Evolutionary conservation across 2,113 vertebrate genomes (phyloP), one percentile per base, ranked within the genome.

Genomic region (Istiophorus platypterus): DNA sequence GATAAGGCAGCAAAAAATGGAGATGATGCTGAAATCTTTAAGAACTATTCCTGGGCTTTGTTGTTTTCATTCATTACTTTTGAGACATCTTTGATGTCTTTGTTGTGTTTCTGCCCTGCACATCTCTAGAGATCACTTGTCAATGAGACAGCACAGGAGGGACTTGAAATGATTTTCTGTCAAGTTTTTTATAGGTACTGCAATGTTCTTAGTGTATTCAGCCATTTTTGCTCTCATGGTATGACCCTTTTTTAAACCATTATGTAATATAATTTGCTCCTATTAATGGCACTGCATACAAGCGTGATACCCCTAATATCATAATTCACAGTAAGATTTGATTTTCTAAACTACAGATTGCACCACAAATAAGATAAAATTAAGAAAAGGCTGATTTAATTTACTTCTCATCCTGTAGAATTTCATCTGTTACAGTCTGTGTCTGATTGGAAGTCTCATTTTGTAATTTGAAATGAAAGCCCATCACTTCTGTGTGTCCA

Each of bases 61-160:
- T 52, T 74, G 45, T 63, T 49, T 76, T 78, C 56, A 14, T 62
- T 77, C 59, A 47, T 58, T 34, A 59, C 57, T 56, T 62, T 15
- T 29, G 20, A 72, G 49, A 52, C 15, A 7, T 80, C 61, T 78
- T 72, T 74, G 71, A 80, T 54, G 63, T 72, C 57, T 82, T 78
- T 72, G 39, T 73, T 67, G 68, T 67, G 66, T 74, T 78, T 59
- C 67, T 47, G 39, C 18, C 5, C 42, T 6, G 45, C 29, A 8
- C 31, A 11, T 70, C 83, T 84, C 66, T 1, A 17, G 56, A 62
- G 74, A 68, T 52, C 41, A 24, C 54, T 5, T 61, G 58, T 67
- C 83, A 77, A 4, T 84, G 78, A 72, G 54, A 45, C 24, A 12
- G 9, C 51, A 52, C 1, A 0, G 29, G 37, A 59, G 26, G 37